Base-by-base conservation (phyloP, 2,113 vertebrate genomes). In the Cryptotis parvus region DNA sequence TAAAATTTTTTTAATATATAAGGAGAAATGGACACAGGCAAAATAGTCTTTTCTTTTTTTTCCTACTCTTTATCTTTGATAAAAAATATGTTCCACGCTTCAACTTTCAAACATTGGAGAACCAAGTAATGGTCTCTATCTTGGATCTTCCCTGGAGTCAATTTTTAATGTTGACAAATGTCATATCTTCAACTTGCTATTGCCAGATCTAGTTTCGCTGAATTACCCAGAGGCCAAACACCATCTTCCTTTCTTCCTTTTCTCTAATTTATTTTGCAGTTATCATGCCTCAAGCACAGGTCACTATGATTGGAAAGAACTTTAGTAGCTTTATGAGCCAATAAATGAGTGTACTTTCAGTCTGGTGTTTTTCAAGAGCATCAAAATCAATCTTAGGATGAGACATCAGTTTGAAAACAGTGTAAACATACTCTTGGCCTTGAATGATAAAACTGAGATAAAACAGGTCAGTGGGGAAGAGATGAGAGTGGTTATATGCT, bases 141-240 rank as follows among this genome's bases (percentile, higher is more conserved):
- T 93, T 41, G 70, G n/a, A 83, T 96, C 37, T 4, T 68, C 82
- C 78, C 61, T 61, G 52, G 39, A 88, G 39, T 66, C 35, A 2
- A 1, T 22, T 85, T 92, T 91, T 93, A 88, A 94, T 95, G 79
- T 68, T 86, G 84, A 94, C 93, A 91, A 94, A 91, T 91, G 82
- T 84, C 94, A 81, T 95, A 93, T 96, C 87, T 76, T 90, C 69
- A 89, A 80, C 43, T 37, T 90, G 15, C 31, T 90, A 16, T 90
- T 95, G 87, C 85, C 49, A 82, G 75, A 85, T 89, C 72, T 2
- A 11, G 12, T 87, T 94, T 92, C 37, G 91, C 79, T 87, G 84
- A 94, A 87, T 94, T 87, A 91, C 24, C 77, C 55, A 87, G 66
- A 95, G 82, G 69, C 58, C 65, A 90, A 76, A 65, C 10, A 85